Base-by-base conservation (phyloP, 2,113 vertebrate genomes). In the Carettochelys insculpta region DNA sequence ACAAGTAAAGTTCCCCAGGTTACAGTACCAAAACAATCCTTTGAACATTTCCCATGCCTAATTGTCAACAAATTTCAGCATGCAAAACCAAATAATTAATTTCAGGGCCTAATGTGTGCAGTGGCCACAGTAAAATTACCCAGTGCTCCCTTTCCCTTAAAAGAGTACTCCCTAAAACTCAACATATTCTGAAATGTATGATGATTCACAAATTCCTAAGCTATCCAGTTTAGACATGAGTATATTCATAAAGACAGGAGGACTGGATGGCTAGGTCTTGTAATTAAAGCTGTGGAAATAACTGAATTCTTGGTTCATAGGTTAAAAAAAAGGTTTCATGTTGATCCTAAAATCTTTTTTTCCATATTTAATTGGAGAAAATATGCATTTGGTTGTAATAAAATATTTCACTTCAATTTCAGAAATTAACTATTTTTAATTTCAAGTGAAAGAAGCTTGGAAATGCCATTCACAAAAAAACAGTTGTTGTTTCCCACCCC, bases 121-220 rank as follows among this genome's bases (percentile, higher is more conserved):
- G 77, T 92, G 82, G 88, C 89, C 93, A 89, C 76, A 92, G 93
- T 20, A 82, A 90, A 68, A 20, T 61, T 58, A 88, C 56, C 56
- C 9, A 91, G 78, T 80, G 84, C 85, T 92, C 92, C 82, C 89
- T 95, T 93, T 86, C 77, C 90, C 94, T 87, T 91, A 90, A 80
- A 80, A 53, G 61, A 80, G 77, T 68, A 80, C 78, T 92, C 92
- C 85, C 58, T 53, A 3, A 87, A 91, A 54, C 22, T 88, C 79
- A 52, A 78, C 22, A 22, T 68, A 80, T 51, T 84, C 75, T 71
- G 56, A 61, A n/a, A 38, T 38, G 7, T 38, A 68, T 38, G n/a
- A 19, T 22, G 61, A 20, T 68, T 38, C 19, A 19, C 27, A 76
- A 12, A 43, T 34, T 9, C 9, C 24, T 83, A 75, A 14, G 12